A percentile compares a stretch with the other conserved stretches of the same genome.
These are phyloP conservation scores for Amphipyra berbera DNA, from an alignment of 2,888 invertebrate genomes.

Conservation along the genomic window DNA sequence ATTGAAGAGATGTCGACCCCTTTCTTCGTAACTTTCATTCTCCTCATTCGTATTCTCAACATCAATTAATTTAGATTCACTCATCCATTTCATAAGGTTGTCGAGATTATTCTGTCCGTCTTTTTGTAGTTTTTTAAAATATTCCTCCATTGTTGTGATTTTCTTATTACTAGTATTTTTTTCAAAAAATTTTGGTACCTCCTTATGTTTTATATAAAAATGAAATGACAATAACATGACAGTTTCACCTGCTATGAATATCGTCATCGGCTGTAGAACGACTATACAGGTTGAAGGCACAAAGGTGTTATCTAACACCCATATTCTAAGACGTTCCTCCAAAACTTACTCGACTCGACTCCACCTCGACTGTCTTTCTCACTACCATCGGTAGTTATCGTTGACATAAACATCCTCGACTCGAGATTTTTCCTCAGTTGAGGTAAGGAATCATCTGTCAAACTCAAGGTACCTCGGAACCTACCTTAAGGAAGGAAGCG, in stretches of 20 bases:
- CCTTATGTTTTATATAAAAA: neutral
- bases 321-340: too few species aligned
- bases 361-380: too few species aligned
- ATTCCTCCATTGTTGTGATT: conserved; percentile 29
- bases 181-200: neutral
- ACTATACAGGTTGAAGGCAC: neutral
- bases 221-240: conserved; percentile 10
- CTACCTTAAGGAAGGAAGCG: too few species aligned
- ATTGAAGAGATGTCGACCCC: conserved; percentile 64
- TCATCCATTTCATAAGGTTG: conserved; percentile 72
- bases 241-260: neutral
- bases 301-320: neutral
- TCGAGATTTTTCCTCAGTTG: too few species aligned
- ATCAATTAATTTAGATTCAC: conserved; percentile 71
- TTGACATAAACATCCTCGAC: too few species aligned
- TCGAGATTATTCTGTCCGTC: conserved; percentile 70
- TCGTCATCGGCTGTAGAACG: neutral
- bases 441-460: too few species aligned
- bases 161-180: neutral
- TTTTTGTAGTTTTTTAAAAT: conserved; percentile 64
- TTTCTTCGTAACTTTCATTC: conserved; percentile 59
- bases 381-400: too few species aligned
- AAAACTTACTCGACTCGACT: too few species aligned
- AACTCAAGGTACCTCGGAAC: too few species aligned
- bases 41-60: conserved; percentile 7